phyloP scores from a whole-genome alignment of 2,113 vertebrate genomes.

The Pseudorasbora parva region DNA sequence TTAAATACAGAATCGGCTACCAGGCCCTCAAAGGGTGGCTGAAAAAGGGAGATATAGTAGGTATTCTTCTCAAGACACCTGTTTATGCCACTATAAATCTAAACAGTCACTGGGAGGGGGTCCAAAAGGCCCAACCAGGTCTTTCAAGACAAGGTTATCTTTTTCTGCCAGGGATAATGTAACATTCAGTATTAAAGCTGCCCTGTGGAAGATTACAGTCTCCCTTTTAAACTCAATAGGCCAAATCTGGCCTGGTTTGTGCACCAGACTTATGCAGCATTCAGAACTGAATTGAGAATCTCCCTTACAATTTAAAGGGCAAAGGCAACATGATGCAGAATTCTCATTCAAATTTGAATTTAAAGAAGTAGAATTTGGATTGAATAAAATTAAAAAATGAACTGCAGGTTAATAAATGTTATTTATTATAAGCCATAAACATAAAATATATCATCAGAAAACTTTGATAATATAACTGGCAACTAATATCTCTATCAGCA shows the following conservation, averaged over 20 bases:
- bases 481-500: background rate
- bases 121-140: background rate
- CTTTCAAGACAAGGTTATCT: constrained; percentile 19
- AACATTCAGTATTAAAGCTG: constrained; percentile 13
- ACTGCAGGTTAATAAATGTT: background rate
- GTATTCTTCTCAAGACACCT: constrained; percentile 16
- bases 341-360: background rate
- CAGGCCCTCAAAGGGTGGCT: background rate
- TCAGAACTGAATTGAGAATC: background rate
- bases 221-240: constrained; percentile 6
- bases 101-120: background rate
- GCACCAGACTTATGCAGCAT: background rate
- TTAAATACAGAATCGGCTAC: background rate
- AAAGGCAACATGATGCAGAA: background rate
- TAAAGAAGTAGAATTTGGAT: background rate
- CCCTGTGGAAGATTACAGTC: background rate
- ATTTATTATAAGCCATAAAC: background rate
- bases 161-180: constrained; percentile 21
- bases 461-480: background rate
- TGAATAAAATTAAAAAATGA: background rate
- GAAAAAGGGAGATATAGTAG: constrained; percentile 21
- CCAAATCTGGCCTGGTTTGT: background rate
- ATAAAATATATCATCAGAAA: background rate
- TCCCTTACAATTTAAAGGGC: background rate
- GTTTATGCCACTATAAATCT: constrained; percentile 30